Conservation (phyloP, 2,888 invertebrate species). For the Heliothis peltigera region DNA sequence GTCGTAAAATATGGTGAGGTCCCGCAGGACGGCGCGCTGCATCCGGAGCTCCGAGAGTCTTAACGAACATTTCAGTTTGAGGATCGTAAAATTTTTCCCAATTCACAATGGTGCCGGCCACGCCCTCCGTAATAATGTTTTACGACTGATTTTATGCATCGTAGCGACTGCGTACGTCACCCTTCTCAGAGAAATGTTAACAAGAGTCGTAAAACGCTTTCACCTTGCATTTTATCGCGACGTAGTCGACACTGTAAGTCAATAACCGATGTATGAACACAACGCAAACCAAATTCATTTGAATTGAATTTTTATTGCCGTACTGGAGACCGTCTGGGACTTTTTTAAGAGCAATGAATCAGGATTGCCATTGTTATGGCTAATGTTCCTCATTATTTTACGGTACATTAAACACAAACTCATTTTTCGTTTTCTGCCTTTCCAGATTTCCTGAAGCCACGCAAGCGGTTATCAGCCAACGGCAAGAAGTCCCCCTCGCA, state of each 20-base stretch:
- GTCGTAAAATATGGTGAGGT: constrained; percentile 82
- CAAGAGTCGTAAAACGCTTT: constrained; percentile 66
- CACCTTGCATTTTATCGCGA: constrained; percentile 58
- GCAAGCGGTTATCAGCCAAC: constrained; percentile 89
- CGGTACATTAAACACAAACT: constrained; percentile 24
- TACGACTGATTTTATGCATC: constrained; percentile 75
- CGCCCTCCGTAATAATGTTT: constrained; percentile 71
- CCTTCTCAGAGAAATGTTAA: constrained; percentile 68
- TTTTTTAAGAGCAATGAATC: constrained; percentile 34
- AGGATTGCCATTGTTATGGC: constrained; percentile 39
- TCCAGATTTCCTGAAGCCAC: constrained; percentile 92
- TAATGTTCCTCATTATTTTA: constrained; percentile 6
- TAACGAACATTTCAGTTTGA: constrained; percentile 79
- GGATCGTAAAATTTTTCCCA: constrained; percentile 77
- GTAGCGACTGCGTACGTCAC: constrained; percentile 64
- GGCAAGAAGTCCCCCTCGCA: constrained; percentile 87
- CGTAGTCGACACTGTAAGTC: constrained; percentile 44
- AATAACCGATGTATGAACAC: constrained; percentile 55
- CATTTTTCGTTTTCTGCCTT: constrained; percentile 65
- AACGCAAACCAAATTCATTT: constrained; percentile 50
- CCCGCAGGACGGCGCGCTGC: constrained; percentile 60
- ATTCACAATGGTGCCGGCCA: constrained; percentile 68
- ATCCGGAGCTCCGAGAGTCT: constrained; percentile 72
- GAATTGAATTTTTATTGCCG: constrained; percentile 51
- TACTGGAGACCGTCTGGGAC: constrained; percentile 50